Percentiles rank a stretch among this genome's conserved stretches.
These are phyloP conservation scores for Chelmon rostratus DNA, from an alignment of 2,797 vertebrate genomes.

Conservation along the genomic window DNA sequence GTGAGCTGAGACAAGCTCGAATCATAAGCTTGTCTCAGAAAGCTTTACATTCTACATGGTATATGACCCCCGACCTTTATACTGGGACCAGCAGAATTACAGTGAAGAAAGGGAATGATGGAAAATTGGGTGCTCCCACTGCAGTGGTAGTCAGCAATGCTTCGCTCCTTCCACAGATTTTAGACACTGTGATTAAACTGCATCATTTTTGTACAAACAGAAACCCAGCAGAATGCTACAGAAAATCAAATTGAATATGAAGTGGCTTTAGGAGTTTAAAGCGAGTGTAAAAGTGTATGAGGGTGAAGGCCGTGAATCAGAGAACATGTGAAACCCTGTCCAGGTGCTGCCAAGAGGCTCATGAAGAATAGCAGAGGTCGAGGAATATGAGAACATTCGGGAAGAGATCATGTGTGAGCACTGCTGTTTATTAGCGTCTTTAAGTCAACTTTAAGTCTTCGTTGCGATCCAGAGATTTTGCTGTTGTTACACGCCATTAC, in stretches of 20 bases:
- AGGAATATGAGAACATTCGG: background rate
- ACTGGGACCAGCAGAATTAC: too few relatives aligned
- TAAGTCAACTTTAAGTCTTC: slow-evolving; percentile 20
- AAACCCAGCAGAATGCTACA: background rate
- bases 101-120: too few relatives aligned
- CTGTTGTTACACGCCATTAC: slow-evolving; percentile 46
- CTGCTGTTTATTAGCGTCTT: slow-evolving; percentile 16
- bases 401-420: background rate
- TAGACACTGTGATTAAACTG: too few relatives aligned
- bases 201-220: too few relatives aligned
- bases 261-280: background rate
- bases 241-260: background rate
- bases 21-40: background rate
- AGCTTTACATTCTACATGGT: background rate
- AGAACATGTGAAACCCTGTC: background rate
- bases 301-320: background rate
- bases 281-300: background rate
- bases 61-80: background rate
- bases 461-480: slow-evolving; percentile 19
- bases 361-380: background rate
- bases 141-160: too few relatives aligned
- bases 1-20: background rate
- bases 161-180: too few relatives aligned
- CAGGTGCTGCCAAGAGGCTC: background rate
- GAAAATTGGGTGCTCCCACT: too few relatives aligned